These are phyloP conservation scores for Cyrtonyx montezumae DNA, from an alignment of 2,113 vertebrate genomes.

Conservation along the genomic window DNA sequence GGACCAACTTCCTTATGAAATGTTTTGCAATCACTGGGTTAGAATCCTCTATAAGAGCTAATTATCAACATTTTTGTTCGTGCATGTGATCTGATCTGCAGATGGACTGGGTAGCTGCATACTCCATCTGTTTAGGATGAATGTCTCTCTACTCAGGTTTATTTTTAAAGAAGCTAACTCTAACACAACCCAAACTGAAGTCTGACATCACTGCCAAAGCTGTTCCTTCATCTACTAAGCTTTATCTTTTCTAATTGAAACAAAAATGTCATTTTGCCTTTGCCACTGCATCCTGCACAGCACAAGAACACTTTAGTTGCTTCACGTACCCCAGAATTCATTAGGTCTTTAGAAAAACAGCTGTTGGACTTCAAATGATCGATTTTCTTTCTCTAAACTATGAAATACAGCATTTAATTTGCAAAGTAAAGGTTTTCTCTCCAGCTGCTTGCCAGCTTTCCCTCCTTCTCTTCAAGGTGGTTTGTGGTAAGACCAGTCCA, in stretches of 20 bases:
- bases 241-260: background rate
- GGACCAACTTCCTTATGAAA: background rate
- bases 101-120: background rate
- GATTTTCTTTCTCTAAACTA: background rate
- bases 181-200: background rate
- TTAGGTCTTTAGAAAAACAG: background rate
- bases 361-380: background rate
- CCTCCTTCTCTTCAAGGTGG: background rate
- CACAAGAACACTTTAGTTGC: background rate
- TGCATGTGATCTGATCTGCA: background rate
- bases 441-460: background rate
- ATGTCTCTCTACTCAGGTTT: background rate
- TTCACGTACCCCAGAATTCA: background rate
- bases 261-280: background rate
- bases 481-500: background rate
- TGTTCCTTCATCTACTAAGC: background rate
- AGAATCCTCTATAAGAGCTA: background rate
- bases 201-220: background rate
- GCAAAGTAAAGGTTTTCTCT: background rate
- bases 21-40: background rate
- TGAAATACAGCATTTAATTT: background rate
- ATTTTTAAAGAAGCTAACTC: background rate
- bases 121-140: background rate
- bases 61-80: background rate
- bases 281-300: background rate